phyloP scores from a whole-genome alignment of 1,140 invertebrate species.

The Lucilia sericata region DNA sequence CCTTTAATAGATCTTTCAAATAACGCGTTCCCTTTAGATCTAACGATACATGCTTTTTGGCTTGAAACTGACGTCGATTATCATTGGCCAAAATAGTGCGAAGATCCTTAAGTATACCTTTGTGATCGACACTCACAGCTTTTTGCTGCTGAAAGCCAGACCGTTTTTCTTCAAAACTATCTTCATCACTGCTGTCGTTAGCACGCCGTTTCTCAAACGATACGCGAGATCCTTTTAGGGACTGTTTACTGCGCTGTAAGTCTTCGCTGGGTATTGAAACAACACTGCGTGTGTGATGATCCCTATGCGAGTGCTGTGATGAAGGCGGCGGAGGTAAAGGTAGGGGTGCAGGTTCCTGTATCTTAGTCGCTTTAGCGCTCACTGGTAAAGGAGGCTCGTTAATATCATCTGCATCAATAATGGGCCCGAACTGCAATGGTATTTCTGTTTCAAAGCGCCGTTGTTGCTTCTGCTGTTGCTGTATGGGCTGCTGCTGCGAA shows the following conservation, averaged over 20 bases:
- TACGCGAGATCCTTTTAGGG: constrained; percentile 63
- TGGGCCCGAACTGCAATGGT: constrained; percentile 60
- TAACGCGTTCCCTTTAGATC: constrained; percentile 64
- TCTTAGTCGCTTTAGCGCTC: constrained; percentile 48
- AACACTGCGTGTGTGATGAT: constrained; percentile 59
- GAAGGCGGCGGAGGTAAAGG: constrained; percentile 58
- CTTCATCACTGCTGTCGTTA: constrained; percentile 64
- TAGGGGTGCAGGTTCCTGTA: constrained; percentile 58
- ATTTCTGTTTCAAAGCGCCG: constrained; percentile 53
- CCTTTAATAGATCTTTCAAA: constrained; percentile 63
- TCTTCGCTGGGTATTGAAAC: constrained; percentile 55
- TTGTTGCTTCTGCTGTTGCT: constrained; percentile 49
- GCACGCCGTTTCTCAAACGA: constrained; percentile 58
- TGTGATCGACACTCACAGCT: constrained; percentile 65
- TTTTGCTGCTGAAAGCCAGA: constrained; percentile 65
- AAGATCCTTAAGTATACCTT: constrained; percentile 66
- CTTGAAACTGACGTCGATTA: constrained; percentile 64
- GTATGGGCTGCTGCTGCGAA: constrained; percentile 50
- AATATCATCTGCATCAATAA: constrained; percentile 62
- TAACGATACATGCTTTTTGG: constrained; percentile 66
- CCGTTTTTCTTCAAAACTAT: constrained; percentile 65
- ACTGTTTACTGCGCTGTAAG: constrained; percentile 63
- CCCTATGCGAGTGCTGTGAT: constrained; percentile 58
- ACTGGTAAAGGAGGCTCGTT: constrained; percentile 55
- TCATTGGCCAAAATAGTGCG: constrained; percentile 62